Evolutionary conservation across 2,113 vertebrate species (phyloP).

Genomic region (Circaetus gallicus): DNA sequence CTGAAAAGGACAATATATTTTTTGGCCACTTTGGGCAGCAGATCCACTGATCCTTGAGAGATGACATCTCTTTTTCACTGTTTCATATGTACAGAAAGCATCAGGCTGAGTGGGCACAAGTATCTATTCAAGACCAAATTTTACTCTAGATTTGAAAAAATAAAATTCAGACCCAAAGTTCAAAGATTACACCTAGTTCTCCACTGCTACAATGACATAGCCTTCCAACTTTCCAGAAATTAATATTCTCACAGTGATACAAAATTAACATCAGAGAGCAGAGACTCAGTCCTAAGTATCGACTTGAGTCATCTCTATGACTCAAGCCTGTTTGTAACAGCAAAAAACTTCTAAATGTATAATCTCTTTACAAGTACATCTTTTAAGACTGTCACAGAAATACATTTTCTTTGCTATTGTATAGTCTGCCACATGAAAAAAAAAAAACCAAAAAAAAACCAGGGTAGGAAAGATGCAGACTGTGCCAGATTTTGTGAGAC

Average conservation of each 20-base stretch:
- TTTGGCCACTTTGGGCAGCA: not conserved
- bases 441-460: not conserved
- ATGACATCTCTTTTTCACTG: not conserved
- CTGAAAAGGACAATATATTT: not conserved
- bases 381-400: not conserved
- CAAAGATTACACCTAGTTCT: not conserved
- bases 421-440: not conserved
- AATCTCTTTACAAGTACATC: not conserved
- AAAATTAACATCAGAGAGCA: not conserved
- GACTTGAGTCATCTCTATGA: not conserved
- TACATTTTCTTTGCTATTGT: not conserved
- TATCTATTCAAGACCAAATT: not conserved
- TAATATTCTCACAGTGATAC: not conserved
- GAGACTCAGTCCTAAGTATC: not conserved
- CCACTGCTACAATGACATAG: not conserved
- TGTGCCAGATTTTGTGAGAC: not conserved
- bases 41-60: not conserved
- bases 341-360: not conserved
- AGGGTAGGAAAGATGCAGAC: not conserved
- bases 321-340: not conserved
- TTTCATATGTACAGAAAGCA: not conserved
- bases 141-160: not conserved
- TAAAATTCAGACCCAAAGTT: not conserved
- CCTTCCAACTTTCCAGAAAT: not conserved
- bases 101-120: accelerated